phyloP scores from a whole-genome alignment of 1,140 invertebrate species.

The Goniozus legneri region DNA sequence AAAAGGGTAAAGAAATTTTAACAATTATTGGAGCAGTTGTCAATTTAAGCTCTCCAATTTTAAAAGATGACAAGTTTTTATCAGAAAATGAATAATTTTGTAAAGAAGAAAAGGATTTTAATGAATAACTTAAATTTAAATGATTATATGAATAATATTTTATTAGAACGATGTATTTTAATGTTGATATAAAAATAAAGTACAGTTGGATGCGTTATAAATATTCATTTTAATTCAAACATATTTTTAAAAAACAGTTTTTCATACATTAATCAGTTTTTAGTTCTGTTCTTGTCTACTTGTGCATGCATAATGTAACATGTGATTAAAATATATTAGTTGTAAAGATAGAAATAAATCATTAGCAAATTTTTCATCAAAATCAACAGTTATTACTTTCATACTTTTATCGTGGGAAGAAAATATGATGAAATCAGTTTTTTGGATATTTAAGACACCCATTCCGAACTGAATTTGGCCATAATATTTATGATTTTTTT shows the following conservation, averaged over 20 bases:
- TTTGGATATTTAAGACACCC: not conserved
- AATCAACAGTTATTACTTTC: not conserved
- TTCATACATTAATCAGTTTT: not conserved
- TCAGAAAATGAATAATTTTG: not conserved
- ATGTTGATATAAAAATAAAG: not conserved
- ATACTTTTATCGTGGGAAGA: conserved; percentile 3
- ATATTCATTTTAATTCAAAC: not conserved
- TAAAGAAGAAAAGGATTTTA: not conserved
- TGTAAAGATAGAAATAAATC: conserved; percentile 1
- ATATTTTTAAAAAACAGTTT: not conserved
- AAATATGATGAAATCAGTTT: conserved; percentile 3
- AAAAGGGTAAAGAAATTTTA: not conserved
- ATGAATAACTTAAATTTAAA: not conserved
- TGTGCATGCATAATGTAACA: conserved; percentile 5
- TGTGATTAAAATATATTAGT: conserved; percentile 1
- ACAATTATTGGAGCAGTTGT: not conserved
- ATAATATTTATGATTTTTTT: conserved; percentile 7
- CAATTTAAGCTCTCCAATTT: conserved; percentile 1
- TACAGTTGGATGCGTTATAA: not conserved
- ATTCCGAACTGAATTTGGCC: conserved; percentile 3
- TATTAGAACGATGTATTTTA: not conserved
- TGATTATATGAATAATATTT: not conserved
- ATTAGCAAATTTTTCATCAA: not conserved
- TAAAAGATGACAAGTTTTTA: not conserved
- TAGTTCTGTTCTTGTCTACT: not conserved